Evolutionary conservation across 2,113 vertebrate species (phyloP).

Genomic region (Triplophysa siluroides): DNA sequence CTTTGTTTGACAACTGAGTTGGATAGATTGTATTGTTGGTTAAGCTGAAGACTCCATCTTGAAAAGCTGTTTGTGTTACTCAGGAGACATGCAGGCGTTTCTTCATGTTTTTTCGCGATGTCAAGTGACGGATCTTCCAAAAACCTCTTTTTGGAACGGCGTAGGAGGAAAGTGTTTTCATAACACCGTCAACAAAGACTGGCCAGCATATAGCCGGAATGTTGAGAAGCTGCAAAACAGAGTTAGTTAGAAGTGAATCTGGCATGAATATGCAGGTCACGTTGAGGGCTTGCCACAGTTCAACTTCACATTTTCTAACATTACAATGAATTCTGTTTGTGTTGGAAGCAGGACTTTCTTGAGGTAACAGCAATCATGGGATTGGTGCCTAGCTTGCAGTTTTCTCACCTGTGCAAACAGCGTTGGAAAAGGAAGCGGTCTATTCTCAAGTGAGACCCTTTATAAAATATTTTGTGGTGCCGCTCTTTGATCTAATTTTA

Average conservation of each 20-base stretch:
- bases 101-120: conserved; percentile 18
- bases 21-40: neutral
- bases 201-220: neutral
- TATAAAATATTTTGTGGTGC: conserved; percentile 59
- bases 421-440: conserved; percentile 67
- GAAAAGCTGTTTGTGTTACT: neutral
- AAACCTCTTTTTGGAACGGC: conserved; percentile 1
- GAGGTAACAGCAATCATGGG: conserved; percentile 63
- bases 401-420: conserved; percentile 81
- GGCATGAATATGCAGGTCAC: conserved; percentile 58
- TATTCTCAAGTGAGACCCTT: conserved; percentile 62
- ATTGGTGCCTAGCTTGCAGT: conserved; percentile 71
- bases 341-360: conserved; percentile 62
- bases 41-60: neutral
- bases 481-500: conserved; percentile 67
- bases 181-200: conserved; percentile 30
- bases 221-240: conserved; percentile 13
- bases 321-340: conserved; percentile 65
- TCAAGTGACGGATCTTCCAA: neutral
- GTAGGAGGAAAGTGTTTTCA: conserved; percentile 21
- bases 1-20: neutral
- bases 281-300: conserved; percentile 58
- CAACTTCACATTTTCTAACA: conserved; percentile 52
- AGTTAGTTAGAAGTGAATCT: neutral
- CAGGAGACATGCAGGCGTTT: conserved; percentile 7